A percentile compares a stretch with the other conserved stretches of the same genome.
Evolutionary conservation across 2,888 invertebrate genomes (phyloP).

Genomic region (Mystacides longicornis): DNA sequence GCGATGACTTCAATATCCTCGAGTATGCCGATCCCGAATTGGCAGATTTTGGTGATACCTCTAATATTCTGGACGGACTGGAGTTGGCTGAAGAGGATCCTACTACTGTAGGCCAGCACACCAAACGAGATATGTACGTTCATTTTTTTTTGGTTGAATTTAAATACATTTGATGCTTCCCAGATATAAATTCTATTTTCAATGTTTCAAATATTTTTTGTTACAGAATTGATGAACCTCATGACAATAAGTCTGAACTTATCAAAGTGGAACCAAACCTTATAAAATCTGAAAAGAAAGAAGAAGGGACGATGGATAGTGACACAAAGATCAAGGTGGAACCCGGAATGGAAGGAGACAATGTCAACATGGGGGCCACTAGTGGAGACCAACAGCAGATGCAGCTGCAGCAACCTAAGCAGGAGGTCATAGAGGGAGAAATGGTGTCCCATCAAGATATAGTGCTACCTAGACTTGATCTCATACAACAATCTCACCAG

Average conservation of each 20-base stretch:
- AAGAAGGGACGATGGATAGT: slow-evolving; percentile 16
- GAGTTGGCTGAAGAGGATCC: slow-evolving; percentile 65
- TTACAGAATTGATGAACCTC: slow-evolving; percentile 19
- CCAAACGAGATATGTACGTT: slow-evolving; percentile 35
- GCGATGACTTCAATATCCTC: slow-evolving; percentile 89
- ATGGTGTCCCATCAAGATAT: slow-evolving; percentile 13
- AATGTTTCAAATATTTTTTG: neutral
- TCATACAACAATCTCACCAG: slow-evolving; percentile 15
- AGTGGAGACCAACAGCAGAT: slow-evolving; percentile 12
- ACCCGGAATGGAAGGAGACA: slow-evolving; percentile 16
- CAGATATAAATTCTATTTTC: neutral
- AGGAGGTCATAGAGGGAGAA: slow-evolving; percentile 11
- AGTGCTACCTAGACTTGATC: slow-evolving; percentile 17
- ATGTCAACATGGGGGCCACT: slow-evolving; percentile 17
- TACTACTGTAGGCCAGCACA: slow-evolving; percentile 58
- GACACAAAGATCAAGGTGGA: slow-evolving; percentile 18
- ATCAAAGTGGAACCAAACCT: slow-evolving; percentile 21
- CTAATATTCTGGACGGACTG: slow-evolving; percentile 78
- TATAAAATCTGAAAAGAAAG: slow-evolving; percentile 24
- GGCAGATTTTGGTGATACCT: slow-evolving; percentile 72
- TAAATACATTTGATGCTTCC: neutral
- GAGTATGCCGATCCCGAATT: slow-evolving; percentile 94
- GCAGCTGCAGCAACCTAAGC: slow-evolving; percentile 8
- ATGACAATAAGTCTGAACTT: slow-evolving; percentile 14
- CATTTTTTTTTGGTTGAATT: neutral